Percentiles rank a stretch among this genome's conserved stretches.
These are phyloP conservation scores for Nicator chloris DNA, from an alignment of 2,113 vertebrate genomes.

Conservation along the genomic window DNA sequence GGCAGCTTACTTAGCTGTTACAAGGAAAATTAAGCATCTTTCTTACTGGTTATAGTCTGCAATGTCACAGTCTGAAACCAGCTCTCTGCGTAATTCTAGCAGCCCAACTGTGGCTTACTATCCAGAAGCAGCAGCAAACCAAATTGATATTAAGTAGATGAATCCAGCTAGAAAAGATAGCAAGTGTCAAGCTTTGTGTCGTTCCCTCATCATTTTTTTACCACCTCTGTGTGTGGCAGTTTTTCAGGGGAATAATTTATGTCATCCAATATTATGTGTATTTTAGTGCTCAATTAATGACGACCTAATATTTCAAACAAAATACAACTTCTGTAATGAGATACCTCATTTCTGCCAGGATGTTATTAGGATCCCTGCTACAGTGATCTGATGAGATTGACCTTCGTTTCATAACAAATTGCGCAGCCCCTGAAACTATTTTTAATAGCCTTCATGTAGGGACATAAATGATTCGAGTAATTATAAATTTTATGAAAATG, in stretches of 20 bases:
- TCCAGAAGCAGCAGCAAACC: neutral
- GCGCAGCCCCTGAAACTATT: constrained; percentile 3
- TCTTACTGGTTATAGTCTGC: neutral
- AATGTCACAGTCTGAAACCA: neutral
- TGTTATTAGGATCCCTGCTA: constrained; percentile 20
- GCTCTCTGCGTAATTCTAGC: neutral
- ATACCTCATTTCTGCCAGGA: neutral
- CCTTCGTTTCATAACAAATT: constrained; percentile 47
- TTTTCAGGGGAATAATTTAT: neutral
- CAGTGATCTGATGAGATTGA: constrained; percentile 40
- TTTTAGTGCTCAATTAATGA: neutral
- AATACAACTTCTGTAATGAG: constrained; percentile 51
- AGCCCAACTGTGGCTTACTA: neutral
- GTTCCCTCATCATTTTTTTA: neutral
- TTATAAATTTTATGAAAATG: neutral
- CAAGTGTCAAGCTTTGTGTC: neutral
- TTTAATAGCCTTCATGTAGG: constrained; percentile 12
- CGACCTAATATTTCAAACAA: constrained; percentile 40
- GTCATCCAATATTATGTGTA: neutral
- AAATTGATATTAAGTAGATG: neutral
- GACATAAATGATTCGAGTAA: neutral
- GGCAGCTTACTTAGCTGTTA: neutral
- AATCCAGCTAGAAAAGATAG: neutral
- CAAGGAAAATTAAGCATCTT: neutral
- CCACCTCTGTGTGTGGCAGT: neutral